These are phyloP conservation scores for Hypercompe scribonia DNA, from an alignment of 2,888 invertebrate species.

Conservation along the genomic window DNA sequence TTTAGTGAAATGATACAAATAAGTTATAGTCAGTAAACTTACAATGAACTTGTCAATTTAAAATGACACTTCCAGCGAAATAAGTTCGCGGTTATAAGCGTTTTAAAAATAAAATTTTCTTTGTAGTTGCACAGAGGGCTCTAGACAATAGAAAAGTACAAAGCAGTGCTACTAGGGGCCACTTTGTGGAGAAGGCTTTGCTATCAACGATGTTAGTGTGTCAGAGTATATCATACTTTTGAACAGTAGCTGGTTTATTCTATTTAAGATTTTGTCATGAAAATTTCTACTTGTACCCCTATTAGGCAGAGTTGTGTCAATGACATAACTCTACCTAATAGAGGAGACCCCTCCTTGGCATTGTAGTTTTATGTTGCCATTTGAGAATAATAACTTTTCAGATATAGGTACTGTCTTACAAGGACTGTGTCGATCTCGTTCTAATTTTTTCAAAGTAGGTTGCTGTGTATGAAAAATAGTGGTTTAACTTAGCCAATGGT, in stretches of 20 bases:
- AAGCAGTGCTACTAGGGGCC: conserved; percentile 62
- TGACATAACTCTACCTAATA: no score
- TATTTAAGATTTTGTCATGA: background rate
- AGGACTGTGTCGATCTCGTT: no score
- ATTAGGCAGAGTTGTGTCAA: no score
- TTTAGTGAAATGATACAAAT: no score
- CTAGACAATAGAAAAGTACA: conserved; percentile 62
- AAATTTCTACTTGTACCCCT: background rate
- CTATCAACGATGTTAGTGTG: conserved; percentile 22
- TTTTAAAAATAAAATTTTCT: conserved; percentile 67
- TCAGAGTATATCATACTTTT: conserved; percentile 8
- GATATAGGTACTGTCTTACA: no score
- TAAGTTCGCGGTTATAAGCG: conserved; percentile 32
- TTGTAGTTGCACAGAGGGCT: conserved; percentile 55
- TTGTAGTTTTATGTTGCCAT: no score
- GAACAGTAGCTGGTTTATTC: conserved; percentile 1
- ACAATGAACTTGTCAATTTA: background rate
- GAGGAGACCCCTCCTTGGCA: no score
- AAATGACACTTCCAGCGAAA: conserved; percentile 36
- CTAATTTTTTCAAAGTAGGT: no score
- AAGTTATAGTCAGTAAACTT: background rate
- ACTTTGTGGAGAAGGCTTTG: conserved; percentile 56
- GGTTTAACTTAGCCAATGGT: no score
- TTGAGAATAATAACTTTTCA: no score
- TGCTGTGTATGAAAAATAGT: no score